Evolutionary conservation across 2,797 vertebrate genomes (phyloP).

Genomic region (Sarcophilus harrisii): DNA sequence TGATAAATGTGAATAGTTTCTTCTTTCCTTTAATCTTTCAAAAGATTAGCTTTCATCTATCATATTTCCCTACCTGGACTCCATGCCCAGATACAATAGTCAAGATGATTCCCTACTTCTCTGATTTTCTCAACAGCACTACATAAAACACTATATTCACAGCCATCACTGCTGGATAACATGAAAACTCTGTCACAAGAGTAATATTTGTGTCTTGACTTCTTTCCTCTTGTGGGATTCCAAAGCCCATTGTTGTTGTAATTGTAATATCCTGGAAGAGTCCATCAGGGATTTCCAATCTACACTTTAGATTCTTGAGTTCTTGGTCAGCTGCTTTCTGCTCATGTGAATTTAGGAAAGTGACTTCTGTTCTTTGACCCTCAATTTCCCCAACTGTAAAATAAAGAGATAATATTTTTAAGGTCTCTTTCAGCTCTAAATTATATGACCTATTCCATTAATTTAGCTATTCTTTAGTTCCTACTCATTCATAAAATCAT

Average conservation of each 20-base stretch:
- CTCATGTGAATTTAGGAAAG: not conserved
- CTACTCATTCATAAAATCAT: not conserved
- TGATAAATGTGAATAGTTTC: not conserved
- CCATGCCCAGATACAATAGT: accelerated
- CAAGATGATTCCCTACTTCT: not conserved
- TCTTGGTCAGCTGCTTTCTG: not conserved
- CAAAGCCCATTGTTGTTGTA: not conserved
- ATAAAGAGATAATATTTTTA: not conserved
- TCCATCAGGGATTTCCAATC: not conserved
- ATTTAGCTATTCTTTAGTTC: not conserved
- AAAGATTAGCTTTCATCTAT: not conserved
- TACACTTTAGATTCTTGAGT: not conserved
- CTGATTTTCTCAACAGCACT: not conserved
- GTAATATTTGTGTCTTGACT: not conserved
- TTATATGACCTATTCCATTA: not conserved
- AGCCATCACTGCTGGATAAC: not conserved
- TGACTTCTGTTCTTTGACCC: not conserved
- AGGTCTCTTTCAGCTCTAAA: not conserved
- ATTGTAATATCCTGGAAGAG: not conserved
- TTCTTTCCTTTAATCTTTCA: not conserved
- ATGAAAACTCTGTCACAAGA: not conserved
- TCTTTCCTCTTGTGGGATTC: not conserved
- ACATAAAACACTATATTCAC: not conserved
- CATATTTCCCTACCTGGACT: not conserved
- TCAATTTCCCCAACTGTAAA: not conserved